Conservation (phyloP, 2,113 vertebrate genomes). For the Neotragus pygmaeus region DNA sequence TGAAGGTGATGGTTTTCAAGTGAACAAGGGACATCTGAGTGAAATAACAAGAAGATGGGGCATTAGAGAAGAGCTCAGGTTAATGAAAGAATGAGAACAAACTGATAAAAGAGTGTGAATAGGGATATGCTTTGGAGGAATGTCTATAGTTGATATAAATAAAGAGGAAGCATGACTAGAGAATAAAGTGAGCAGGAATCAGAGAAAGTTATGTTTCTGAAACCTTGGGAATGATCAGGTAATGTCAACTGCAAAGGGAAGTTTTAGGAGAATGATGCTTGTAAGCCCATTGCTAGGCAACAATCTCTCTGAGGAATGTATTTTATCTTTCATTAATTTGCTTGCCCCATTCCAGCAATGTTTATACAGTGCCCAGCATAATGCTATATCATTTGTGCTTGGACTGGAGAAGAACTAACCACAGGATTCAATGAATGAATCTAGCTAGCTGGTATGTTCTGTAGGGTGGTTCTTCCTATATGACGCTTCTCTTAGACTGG, state of each 20-base stretch:
- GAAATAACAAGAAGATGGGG: neutral
- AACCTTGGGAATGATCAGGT: neutral
- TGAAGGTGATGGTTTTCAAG: neutral
- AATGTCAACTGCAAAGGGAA: neutral
- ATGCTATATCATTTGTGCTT: neutral
- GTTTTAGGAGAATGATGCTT: neutral
- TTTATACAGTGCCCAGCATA: neutral
- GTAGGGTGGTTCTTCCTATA: neutral
- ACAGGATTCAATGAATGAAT: neutral
- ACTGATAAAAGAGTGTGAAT: neutral
- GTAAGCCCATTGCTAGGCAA: neutral
- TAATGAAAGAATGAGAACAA: neutral
- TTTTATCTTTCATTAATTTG: constrained; percentile 15
- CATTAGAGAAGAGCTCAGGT: neutral
- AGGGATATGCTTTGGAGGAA: neutral
- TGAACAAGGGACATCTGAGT: neutral
- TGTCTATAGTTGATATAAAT: neutral
- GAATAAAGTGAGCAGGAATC: neutral
- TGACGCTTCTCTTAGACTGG: neutral
- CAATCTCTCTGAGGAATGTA: neutral
- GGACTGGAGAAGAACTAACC: neutral
- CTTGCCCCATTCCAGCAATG: neutral
- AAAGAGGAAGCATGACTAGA: neutral
- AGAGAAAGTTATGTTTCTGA: neutral
- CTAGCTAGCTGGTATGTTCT: neutral